Evolutionary conservation across 2,797 vertebrate genomes (phyloP), one percentile per base, ranked within the genome.

Genomic region (Sebastes variabilis): DNA sequence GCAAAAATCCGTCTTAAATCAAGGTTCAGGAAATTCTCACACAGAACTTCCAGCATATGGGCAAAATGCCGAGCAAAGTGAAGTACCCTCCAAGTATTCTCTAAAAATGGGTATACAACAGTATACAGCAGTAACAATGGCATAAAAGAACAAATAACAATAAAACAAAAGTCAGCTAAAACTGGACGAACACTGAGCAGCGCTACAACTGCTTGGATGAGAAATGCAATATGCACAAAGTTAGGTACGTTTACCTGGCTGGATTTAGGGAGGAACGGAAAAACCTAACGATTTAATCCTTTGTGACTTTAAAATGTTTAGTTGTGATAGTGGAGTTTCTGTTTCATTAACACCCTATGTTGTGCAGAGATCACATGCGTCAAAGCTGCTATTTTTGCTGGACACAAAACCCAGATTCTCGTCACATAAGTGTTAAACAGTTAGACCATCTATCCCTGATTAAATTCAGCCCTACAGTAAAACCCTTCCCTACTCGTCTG

Each of bases 151-250:
- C 38, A 79, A 62, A 74, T 22, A 46, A 66, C 8, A 61, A 64
- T 20, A 8, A 29, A 60, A 4, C 3, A 58, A 6, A 71, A 67
- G 5, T 92, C 88, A n/a, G 87, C 86, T 87, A 91, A 87, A 94
- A 94, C 83, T 90, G 93, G 89, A 92, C 88, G 12, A 95, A 94
- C 93, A 89, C 77, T 90, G 91, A 90, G 91, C 94, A 94, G 92
- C 72, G 72, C 80, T 89, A 93, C 90, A 79, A 18, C 94, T 93
- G 95, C 91, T 88, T 79, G 90, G 88, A 84, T 90, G 77, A 92
- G 79, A 81, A 88, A 95, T 96, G 95, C 95, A 96, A 96, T 96
- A 95, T 95, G 95, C 96, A 96, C 92, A 92, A 91, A 87, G 88
- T 87, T 86, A 59, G 58, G 74, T 79, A 83, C 46, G 78, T 87